Percentiles rank a stretch among this genome's conserved stretches.
Conservation (phyloP, 2,888 invertebrate genomes). For the Nephrotoma guestfalica region DNA sequence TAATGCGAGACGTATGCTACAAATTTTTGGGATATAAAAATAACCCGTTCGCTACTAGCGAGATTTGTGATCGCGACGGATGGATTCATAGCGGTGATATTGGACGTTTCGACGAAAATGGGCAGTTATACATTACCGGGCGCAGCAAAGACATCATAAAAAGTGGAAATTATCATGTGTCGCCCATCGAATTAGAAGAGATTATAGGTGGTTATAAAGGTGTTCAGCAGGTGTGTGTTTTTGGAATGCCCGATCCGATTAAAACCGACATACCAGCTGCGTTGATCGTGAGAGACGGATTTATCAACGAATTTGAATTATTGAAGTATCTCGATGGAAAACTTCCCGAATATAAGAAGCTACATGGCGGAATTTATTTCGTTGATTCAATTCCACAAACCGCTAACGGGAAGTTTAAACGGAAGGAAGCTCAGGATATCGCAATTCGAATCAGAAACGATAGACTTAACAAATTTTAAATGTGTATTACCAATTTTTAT, state of each 20-base stretch:
- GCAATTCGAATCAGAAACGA: not conserved
- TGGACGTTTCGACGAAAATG: not conserved
- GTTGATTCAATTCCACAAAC: not conserved
- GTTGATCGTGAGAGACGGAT: not conserved
- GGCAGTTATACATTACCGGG: not conserved
- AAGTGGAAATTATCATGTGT: not conserved
- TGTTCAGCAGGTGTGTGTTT: not conserved
- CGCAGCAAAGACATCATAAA: not conserved
- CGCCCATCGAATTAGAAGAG: not conserved
- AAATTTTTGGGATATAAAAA: not conserved
- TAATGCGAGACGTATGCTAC: not conserved
- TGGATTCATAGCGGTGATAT: not conserved
- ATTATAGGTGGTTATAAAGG: not conserved
- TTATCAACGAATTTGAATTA: not conserved
- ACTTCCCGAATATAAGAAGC: not conserved
- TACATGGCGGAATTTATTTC: not conserved
- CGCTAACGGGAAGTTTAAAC: not conserved
- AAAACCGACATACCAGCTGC: not conserved
- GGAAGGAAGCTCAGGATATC: not conserved
- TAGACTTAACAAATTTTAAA: no score
- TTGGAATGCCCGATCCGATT: not conserved
- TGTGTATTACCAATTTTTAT: no score
- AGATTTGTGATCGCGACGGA: not conserved
- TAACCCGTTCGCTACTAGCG: not conserved
- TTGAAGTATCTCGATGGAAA: not conserved